Evolutionary conservation across 1,140 invertebrate species (phyloP).

Genomic region (Coenobita brevimanus): DNA sequence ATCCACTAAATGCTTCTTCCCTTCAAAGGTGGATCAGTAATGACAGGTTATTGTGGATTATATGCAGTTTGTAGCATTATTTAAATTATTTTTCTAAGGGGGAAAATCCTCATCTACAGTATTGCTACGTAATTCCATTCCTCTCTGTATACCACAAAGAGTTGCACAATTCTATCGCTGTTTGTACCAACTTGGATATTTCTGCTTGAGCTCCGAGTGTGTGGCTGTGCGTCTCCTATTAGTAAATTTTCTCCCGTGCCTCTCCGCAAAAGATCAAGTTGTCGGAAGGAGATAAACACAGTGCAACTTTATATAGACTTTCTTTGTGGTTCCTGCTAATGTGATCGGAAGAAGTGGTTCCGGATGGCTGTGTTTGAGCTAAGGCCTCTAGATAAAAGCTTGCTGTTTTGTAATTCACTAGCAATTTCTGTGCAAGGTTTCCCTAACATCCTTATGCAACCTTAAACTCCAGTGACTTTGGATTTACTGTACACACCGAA

Average conservation of each 20-base stretch:
- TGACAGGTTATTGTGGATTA: slow-evolving; percentile 20
- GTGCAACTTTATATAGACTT: slow-evolving; percentile 37
- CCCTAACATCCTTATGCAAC: too few relatives aligned
- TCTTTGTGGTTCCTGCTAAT: slow-evolving; percentile 46
- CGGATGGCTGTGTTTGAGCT: slow-evolving; percentile 29
- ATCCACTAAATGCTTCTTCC: too few relatives aligned
- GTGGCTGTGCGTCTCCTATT: slow-evolving; percentile 28
- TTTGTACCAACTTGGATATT: slow-evolving; percentile 11
- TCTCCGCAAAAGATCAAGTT: slow-evolving; percentile 17
- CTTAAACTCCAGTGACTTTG: too few relatives aligned
- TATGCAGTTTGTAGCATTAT: slow-evolving; percentile 48
- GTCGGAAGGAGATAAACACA: slow-evolving; percentile 12
- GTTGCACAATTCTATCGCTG: slow-evolving; percentile 32
- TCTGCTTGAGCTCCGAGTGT: neutral
- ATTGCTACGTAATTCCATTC: slow-evolving; percentile 35
- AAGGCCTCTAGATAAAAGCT: neutral
- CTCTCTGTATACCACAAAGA: slow-evolving; percentile 29
- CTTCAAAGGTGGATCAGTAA: slow-evolving; percentile 20
- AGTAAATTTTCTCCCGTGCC: slow-evolving; percentile 4
- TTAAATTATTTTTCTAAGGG: too few relatives aligned
- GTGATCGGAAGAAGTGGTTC: slow-evolving; percentile 41
- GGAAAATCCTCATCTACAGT: slow-evolving; percentile 30
- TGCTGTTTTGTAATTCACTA: too few relatives aligned
- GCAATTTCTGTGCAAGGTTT: too few relatives aligned
- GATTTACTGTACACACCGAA: too few relatives aligned